Percentiles rank a stretch among this genome's conserved stretches.
Evolutionary conservation across 1,140 invertebrate species (phyloP).

Genomic region (Plutomurus gul): DNA sequence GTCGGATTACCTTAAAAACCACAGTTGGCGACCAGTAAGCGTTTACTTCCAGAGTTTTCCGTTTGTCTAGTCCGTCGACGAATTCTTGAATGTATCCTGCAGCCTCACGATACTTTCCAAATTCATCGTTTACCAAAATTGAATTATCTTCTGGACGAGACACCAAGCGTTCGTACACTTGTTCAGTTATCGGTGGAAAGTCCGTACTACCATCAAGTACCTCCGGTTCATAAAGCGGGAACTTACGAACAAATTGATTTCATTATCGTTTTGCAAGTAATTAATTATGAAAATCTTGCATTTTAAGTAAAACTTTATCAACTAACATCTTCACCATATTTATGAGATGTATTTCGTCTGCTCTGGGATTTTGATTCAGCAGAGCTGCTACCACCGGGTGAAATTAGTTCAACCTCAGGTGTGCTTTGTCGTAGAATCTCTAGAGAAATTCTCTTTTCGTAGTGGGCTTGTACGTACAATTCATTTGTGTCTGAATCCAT

Average conservation of each 20-base stretch:
- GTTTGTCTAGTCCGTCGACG: slow-evolving; percentile 33
- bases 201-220: background rate
- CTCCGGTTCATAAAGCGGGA: background rate
- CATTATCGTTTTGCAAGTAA: too few relatives aligned
- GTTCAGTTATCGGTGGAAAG: slow-evolving; percentile 12
- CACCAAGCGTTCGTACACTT: slow-evolving; percentile 35
- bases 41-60: slow-evolving; percentile 44
- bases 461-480: background rate
- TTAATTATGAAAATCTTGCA: too few relatives aligned
- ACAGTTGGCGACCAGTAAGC: slow-evolving; percentile 38
- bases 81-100: slow-evolving; percentile 36
- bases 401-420: too few relatives aligned
- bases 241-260: background rate
- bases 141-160: slow-evolving; percentile 43
- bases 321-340: too few relatives aligned
- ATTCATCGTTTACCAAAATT: slow-evolving; percentile 30
- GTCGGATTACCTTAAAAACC: slow-evolving; percentile 17
- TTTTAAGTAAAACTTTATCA: too few relatives aligned
- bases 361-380: too few relatives aligned
- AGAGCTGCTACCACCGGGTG: too few relatives aligned
- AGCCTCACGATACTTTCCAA: slow-evolving; percentile 27
- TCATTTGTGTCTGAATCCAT: slow-evolving; percentile 34
- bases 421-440: too few relatives aligned
- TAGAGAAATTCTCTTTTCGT: background rate
- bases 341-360: too few relatives aligned